phyloP scores from a whole-genome alignment of 1,140 invertebrate genomes.

The Spodoptera litura region DNA sequence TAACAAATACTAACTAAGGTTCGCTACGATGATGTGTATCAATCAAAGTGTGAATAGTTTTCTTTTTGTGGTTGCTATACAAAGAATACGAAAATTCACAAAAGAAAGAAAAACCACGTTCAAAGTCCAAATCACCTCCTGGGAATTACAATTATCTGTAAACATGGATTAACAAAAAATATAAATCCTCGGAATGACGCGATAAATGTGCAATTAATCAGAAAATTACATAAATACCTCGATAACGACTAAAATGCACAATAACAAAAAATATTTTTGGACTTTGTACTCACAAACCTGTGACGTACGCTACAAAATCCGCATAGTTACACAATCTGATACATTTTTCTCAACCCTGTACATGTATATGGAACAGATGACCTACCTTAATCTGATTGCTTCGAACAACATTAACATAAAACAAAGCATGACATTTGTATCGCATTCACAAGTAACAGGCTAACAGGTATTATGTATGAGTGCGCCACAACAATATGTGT shows the following conservation, averaged over 20 bases:
- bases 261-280: background rate
- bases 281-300: background rate
- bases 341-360: background rate
- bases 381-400: slow-evolving; percentile 32
- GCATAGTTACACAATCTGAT: background rate
- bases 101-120: too few species aligned
- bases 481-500: slow-evolving; percentile 14
- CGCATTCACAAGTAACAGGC: slow-evolving; percentile 13
- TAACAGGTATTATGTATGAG: slow-evolving; percentile 19
- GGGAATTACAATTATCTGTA: background rate
- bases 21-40: too few species aligned
- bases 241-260: background rate
- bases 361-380: slow-evolving; percentile 9
- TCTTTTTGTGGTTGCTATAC: too few species aligned
- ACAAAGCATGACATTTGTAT: slow-evolving; percentile 22
- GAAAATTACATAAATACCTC: background rate
- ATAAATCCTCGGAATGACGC: background rate
- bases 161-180: background rate
- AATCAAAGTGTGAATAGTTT: too few species aligned
- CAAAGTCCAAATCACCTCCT: background rate
- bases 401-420: slow-evolving; percentile 22
- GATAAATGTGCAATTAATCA: background rate
- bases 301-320: too few species aligned
- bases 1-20: too few species aligned
- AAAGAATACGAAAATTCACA: too few species aligned